Base-by-base conservation (phyloP, 2,113 vertebrate genomes). In the Probosciger aterrimus region DNA sequence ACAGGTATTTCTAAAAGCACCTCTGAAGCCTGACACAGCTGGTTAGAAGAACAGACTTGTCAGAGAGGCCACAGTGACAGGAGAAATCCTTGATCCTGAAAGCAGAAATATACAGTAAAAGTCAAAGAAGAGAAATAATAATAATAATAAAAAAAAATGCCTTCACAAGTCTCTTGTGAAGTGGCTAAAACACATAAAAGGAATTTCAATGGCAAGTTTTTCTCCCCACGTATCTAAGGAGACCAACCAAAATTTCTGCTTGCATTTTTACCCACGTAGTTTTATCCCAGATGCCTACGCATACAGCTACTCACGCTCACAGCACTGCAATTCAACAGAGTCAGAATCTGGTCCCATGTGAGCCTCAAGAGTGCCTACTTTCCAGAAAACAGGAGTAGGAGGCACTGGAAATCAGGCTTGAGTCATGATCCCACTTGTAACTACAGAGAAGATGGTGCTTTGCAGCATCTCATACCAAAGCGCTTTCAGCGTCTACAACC, bases 1-100 rank as follows among this genome's bases (percentile, higher is more conserved):
- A 90, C 62, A 92, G 87, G 47, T 93, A 68, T 85, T 85, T 83
- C 80, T 96, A 90, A 96, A 95, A 95, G 91, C 60, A 76, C 31
- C 52, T 88, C 62, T 94, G 73, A 95, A 67, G 81, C 37, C 76
- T 93, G 82, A 92, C 79, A 84, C 8, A 93, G 53, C 84, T 90
- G 46, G 71, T 81, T 91, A 89, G 44, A 89, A 71, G 55, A 94
- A 91, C 0, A 81, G 53, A 68, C 67, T 82, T 88, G 67, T 82
- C 70, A 91, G 75, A 62, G 22, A 80, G 43, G 79, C 47, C 77
- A 68, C 47, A 90, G 69, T 91, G 35, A 67, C 19, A 86, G 35
- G 22, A 88, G 46, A 88, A 93, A 85, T 52, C 30, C 18, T 82
- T 86, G 79, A 79, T 74, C 65, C 64, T 83, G 23, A 93, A 94